Evolutionary conservation across 2,888 invertebrate genomes (phyloP), one percentile per base, ranked within the genome.

Genomic region (Lamproptera curius): DNA sequence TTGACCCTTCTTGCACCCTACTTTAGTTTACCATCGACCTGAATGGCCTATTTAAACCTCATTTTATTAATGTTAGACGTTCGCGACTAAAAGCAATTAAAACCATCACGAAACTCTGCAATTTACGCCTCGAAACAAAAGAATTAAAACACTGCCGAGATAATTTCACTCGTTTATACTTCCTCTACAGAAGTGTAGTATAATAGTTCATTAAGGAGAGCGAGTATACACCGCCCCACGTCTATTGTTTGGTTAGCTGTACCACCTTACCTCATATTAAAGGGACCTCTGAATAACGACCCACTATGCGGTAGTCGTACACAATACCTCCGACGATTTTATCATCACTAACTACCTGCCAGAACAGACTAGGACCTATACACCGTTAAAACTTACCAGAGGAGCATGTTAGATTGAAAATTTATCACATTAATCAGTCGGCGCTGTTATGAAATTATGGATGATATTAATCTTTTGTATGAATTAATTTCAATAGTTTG

Each of bases 201-300:
- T 80, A 82, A 84, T 82, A 70, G 75, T 78, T 84, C 83, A 82
- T 84, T 83, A 84, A 75, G 64, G 76, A 79, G 74, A 76, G 76
- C 72, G 65, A 65, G 76, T 62, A 64, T 61, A 57, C 67, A 66
- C 67, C 66, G 65, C 70, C 66, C 64, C 56, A 60, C 68, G 59
- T 56, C 74, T 72, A 82, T 84, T 84, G 82, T 81, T 81, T 79
- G 76, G 70, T 68, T 67, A 74, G 66, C 65, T 69, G 65, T 66
- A 63, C 58, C 58, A 57, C 64, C 67, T 72, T 72, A 66, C 68
- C 75, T 81, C 77, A 76, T 82, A 78, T 76, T 75, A 75, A 74
- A 71, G 69, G 69, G 55, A 46, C 64, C 67, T 70, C 74, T 77
- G 73, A 74, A 74, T 72, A 65, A 61, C 62, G 58, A 61, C 59